A percentile compares a stretch with the other conserved stretches of the same genome.
These are phyloP conservation scores for Paramormyrops kingsleyae DNA, from an alignment of 2,113 vertebrate genomes.

Conservation along the genomic window DNA sequence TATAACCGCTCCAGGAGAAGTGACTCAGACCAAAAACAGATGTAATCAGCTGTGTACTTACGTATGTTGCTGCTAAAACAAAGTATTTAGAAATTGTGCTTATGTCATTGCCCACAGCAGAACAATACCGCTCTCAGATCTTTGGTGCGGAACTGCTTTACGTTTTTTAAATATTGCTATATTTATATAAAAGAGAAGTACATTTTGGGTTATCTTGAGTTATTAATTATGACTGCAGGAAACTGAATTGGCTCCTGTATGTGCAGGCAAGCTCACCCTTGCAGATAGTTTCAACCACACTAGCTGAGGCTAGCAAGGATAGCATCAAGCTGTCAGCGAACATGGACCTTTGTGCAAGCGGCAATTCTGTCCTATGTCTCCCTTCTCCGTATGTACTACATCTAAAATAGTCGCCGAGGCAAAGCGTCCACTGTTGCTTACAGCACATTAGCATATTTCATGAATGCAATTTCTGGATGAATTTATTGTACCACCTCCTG, in stretches of 20 bases:
- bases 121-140: neutral
- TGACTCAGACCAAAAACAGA: neutral
- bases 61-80: neutral
- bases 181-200: neutral
- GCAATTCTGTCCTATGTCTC: neutral
- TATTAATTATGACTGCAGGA: neutral
- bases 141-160: neutral
- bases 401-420: neutral
- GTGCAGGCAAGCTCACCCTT: neutral
- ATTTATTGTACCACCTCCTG: neutral
- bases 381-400: neutral
- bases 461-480: neutral
- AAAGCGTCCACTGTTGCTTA: neutral
- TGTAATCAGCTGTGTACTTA: neutral
- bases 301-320: neutral
- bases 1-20: neutral
- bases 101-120: neutral
- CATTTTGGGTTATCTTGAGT: neutral
- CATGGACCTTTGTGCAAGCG: neutral
- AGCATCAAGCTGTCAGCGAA: neutral
- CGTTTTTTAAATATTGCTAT: neutral
- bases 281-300: neutral
- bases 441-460: neutral
- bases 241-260: neutral
- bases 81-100: neutral